Evolutionary conservation across 2,888 invertebrate genomes (phyloP).

Genomic region (Limnephilus marmoratus): DNA sequence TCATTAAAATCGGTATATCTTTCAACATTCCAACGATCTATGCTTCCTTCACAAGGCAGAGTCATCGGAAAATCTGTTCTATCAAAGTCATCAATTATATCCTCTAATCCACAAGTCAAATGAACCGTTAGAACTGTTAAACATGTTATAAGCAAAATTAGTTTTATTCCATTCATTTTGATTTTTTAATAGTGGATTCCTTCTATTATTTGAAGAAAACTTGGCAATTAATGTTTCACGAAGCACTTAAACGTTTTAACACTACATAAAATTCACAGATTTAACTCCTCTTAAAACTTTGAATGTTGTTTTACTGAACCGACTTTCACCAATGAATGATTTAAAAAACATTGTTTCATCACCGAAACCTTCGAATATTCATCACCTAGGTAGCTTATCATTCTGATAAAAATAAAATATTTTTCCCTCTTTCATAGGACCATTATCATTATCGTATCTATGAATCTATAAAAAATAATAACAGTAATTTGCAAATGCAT

Average conservation of each 20-base stretch:
- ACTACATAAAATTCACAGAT: too few species aligned
- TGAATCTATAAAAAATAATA: not conserved
- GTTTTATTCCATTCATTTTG: not conserved
- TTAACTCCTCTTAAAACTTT: too few species aligned
- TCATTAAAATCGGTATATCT: not conserved
- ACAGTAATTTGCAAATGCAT: not conserved
- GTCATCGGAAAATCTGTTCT: not conserved
- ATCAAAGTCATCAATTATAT: not conserved
- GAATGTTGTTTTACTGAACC: too few species aligned
- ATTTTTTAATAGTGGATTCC: not conserved
- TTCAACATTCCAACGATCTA: not conserved
- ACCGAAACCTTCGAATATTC: not conserved
- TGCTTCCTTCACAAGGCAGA: fast-evolving
- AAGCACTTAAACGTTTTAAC: not conserved
- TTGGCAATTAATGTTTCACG: not conserved
- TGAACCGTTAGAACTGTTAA: not conserved
- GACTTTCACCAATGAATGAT: too few species aligned
- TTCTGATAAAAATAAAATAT: not conserved
- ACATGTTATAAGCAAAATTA: not conserved
- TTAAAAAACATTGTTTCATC: too few species aligned
- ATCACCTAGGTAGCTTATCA: not conserved
- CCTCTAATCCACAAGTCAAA: not conserved
- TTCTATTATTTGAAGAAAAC: not conserved
- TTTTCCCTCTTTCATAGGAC: not conserved
- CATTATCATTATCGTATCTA: not conserved